phyloP scores from a whole-genome alignment of 2,888 invertebrate genomes.

The Hanleya hanleyi region DNA sequence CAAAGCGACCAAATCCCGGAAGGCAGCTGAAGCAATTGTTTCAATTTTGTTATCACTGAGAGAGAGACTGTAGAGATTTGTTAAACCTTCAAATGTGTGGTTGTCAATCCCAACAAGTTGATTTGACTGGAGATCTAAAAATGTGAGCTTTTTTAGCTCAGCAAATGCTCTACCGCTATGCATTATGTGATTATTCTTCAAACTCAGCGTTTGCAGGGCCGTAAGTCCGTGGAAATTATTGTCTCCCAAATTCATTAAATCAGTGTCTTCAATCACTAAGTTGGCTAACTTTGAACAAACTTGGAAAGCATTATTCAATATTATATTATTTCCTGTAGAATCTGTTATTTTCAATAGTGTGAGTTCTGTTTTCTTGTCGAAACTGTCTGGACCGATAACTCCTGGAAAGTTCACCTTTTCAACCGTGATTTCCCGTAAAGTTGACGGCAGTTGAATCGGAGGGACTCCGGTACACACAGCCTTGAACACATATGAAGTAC shows the following conservation, averaged over 20 bases:
- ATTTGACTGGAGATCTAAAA: not conserved
- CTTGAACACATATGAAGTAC: not conserved
- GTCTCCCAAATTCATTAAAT: not conserved
- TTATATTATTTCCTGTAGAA: not conserved
- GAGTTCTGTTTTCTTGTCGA: not conserved
- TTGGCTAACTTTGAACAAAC: not conserved
- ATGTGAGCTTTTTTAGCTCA: not conserved
- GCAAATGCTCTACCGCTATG: slow-evolving; percentile 13
- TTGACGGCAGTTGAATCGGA: not conserved
- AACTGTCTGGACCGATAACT: not conserved
- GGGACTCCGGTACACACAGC: not conserved
- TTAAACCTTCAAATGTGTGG: not conserved
- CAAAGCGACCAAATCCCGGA: not conserved
- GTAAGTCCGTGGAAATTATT: slow-evolving; percentile 35
- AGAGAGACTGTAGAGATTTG: not conserved
- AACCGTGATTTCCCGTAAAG: not conserved
- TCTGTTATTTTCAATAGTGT: not conserved
- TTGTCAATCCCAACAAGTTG: not conserved
- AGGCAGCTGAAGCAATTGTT: not conserved
- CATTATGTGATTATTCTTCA: slow-evolving; percentile 41
- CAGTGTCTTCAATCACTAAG: not conserved
- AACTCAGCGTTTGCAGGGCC: slow-evolving; percentile 36
- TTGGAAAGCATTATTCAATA: not conserved
- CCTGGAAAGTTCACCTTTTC: not conserved
- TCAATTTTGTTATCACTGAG: not conserved